Base-by-base conservation (phyloP, 2,113 vertebrate species). In the Oreochromis niloticus region DNA sequence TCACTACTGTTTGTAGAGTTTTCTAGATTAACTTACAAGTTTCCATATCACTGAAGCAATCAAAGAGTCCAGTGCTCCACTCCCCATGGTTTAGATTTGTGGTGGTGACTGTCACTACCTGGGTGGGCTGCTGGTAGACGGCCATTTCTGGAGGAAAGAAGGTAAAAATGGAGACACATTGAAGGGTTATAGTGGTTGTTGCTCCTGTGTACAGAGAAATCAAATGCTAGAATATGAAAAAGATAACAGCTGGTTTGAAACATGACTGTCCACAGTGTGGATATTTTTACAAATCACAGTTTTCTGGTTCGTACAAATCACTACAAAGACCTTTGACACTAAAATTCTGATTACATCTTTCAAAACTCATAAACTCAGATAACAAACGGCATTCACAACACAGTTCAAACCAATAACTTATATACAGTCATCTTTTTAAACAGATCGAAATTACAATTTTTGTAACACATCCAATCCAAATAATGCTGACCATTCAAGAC, bases 11-110 rank as follows among this genome's bases (percentile, higher is more conserved):
- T 63, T 63, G 6, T 22, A 73, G 13, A 24, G 22, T 52, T 36
- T 11, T 7, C n/a, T 41, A 7, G 27, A 6, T 30, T 7, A 50
- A 88, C 94, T 96, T 86, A 97, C 96, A 97, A 50, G 93, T 95
- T 1, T 2, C 13, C 89, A 96, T 92, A 16, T 96, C 96, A 1
- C 50, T 32, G 79, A 88, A 96, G 89, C 96, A 9, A 16, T 96
- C 96, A 1, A 83, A 96, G 9, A 96, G 2, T 9, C 85, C 94
- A 2, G 95, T 95, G 84, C 88, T 96, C 96, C 96, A 97, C 2
- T 14, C 9, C 0, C 87, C 83, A 0, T 52, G 43, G 7, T 52
- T 27, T 0, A 80, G 81, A 19, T 1, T 0, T 1, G 78, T 82
- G 1, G 7, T 41, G 11, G 11, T 43, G 36, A 68, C 1, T 13